phyloP scores from a whole-genome alignment of 2,888 invertebrate species.

The Scaptomyza caliginosa region DNA sequence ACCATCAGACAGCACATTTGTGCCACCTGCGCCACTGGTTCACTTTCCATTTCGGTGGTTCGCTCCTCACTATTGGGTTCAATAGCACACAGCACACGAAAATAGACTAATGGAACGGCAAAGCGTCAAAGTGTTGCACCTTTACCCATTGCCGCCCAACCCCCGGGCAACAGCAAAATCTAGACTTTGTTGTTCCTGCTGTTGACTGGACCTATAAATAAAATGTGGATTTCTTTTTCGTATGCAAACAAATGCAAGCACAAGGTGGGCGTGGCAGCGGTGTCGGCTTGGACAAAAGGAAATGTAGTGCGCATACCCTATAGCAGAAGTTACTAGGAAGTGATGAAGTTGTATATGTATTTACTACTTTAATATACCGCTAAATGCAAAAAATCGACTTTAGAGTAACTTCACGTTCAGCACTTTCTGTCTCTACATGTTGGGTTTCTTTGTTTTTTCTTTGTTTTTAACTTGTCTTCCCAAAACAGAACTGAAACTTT shows the following conservation, averaged over 20 bases:
- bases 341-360: background rate
- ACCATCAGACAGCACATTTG: conserved; percentile 18
- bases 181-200: background rate
- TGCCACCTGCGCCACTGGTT: conserved; percentile 14
- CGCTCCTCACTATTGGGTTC: conserved; percentile 58
- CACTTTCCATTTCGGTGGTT: conserved; percentile 49
- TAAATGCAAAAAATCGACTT: background rate
- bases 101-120: conserved; percentile 65
- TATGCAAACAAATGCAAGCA: conserved; percentile 72
- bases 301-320: conserved; percentile 27
- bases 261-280: conserved; percentile 35
- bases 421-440: background rate
- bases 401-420: background rate
- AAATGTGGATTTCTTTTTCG: conserved; percentile 53
- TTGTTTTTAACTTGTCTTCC: conserved; percentile 35
- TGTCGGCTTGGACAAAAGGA: conserved; percentile 53
- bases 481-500: conserved; percentile 46
- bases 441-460: background rate
- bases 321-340: background rate
- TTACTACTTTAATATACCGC: background rate
- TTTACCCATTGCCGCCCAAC: background rate
- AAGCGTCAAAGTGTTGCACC: conserved; percentile 26
- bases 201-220: conserved; percentile 58
- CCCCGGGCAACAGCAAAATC: background rate
- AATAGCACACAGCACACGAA: conserved; percentile 66